Base-by-base conservation (phyloP, 2,113 vertebrate species). In the Melanocharis versteri region DNA sequence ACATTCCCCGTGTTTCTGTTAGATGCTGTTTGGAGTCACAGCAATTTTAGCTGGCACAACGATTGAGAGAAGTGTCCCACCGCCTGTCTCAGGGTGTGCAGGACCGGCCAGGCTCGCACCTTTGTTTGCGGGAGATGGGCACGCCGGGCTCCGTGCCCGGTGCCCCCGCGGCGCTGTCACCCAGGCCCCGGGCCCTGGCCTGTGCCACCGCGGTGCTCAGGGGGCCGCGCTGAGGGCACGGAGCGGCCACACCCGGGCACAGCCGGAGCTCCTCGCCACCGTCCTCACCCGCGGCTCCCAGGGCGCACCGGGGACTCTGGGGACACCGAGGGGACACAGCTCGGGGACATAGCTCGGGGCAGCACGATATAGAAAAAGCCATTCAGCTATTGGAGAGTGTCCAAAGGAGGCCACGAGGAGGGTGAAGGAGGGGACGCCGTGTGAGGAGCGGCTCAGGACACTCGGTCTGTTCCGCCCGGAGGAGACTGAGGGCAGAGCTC, bases 221-320 rank as follows among this genome's bases (percentile, higher is more conserved):
- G n/a, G n/a, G n/a, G 39, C 15, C 10, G 2, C 11, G 0, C 42
- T 11, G 57, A 6, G 3, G 28, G 79, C 30, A 69, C 28, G 13
- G 4, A 27, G 8, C n/a, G 2, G 37, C 3, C 35, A 5, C 42
- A 12, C 0, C 33, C 0, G 5, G 15, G 28, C 39, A 31, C 31
- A 7, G 22, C 23, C 13, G 58, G 42, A 48, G 15, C 47, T 16
- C 10, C 0, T 13, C 44, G 30, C 15, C 21, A 6, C 30, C 11
- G 1, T 8, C 60, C 30, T 40, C 26, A 2, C 4, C 1, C 45
- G 9, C 57, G 3, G 19, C 7, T 3, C 15, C 45, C 0, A 7
- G 21, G 19, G 3, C 10, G 2, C 68, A 11, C 15, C 2, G 4
- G 35, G 23, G 7, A 12, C 6, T 2, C n/a, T 37, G 27, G 4